A percentile compares a stretch with the other conserved stretches of the same genome.
These are phyloP conservation scores for Byasa hedistus DNA, from an alignment of 2,888 invertebrate genomes.

Conservation along the genomic window DNA sequence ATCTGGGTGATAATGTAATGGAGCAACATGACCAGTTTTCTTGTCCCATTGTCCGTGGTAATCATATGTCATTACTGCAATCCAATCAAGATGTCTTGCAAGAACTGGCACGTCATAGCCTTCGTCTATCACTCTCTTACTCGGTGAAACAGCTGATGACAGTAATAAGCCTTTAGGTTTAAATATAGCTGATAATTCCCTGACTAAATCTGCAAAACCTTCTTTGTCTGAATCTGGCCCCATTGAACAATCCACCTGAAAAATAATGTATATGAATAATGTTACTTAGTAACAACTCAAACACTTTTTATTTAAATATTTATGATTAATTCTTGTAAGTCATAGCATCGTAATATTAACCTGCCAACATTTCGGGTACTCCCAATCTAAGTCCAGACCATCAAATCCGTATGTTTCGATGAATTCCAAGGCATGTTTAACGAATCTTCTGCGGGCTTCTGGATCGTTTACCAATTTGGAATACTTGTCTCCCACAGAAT, in stretches of 20 bases:
- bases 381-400: conserved; percentile 97
- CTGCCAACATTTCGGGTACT: conserved; percentile 95
- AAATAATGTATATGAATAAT: conserved; percentile 29
- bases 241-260: conserved; percentile 89
- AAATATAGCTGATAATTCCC: conserved; percentile 85
- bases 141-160: conserved; percentile 92
- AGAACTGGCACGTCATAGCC: conserved; percentile 90
- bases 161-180: conserved; percentile 84
- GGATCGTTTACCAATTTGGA: conserved; percentile 90
- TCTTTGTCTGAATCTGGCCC: conserved; percentile 91
- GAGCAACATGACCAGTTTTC: conserved; percentile 93
- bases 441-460: conserved; percentile 85
- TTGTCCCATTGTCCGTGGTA: conserved; percentile 96
- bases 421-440: conserved; percentile 87
- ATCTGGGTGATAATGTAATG: conserved; percentile 89
- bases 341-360: conserved; percentile 50
- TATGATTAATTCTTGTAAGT: neutral
- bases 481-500: conserved; percentile 94
- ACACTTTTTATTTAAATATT: conserved; percentile 2
- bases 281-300: neutral
- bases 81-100: conserved; percentile 90
- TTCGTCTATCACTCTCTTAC: conserved; percentile 91
- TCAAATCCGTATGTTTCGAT: conserved; percentile 91
- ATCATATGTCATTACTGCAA: conserved; percentile 95
- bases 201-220: conserved; percentile 86